These are phyloP conservation scores for Chydorus sphaericus DNA, from an alignment of 2,888 invertebrate species.

Conservation along the genomic window DNA sequence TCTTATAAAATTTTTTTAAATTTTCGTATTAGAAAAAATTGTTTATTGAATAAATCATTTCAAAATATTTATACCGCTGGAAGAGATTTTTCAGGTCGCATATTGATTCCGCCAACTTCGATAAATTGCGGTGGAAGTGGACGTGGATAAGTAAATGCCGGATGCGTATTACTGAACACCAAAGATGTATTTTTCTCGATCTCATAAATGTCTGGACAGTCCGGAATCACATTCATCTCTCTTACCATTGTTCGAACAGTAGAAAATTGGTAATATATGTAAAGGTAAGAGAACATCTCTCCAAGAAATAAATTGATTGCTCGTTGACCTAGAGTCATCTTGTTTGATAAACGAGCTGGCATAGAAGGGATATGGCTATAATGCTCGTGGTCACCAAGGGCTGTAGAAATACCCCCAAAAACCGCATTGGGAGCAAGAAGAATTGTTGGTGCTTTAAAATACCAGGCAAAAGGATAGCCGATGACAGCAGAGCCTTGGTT, in stretches of 20 bases:
- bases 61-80: too few relatives aligned
- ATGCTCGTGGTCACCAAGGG: slow-evolving; percentile 2
- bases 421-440: not conserved
- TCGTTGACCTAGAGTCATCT: slow-evolving; percentile 24
- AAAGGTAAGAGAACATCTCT: slow-evolving; percentile 22
- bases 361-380: slow-evolving; percentile 9
- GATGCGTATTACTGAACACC: slow-evolving; percentile 18
- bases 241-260: not conserved
- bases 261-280: not conserved
- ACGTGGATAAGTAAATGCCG: slow-evolving; percentile 13
- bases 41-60: too few relatives aligned
- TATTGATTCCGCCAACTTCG: slow-evolving; percentile 20
- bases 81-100: slow-evolving; percentile 25
- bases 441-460: slow-evolving; percentile 1
- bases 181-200: slow-evolving; percentile 33
- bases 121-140: slow-evolving; percentile 18
- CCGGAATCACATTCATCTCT: not conserved
- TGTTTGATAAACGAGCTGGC: slow-evolving; percentile 20
- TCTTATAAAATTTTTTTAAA: slow-evolving; percentile 13
- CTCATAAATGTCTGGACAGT: not conserved
- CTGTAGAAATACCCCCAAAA: not conserved
- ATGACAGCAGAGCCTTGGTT: not conserved
- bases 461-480: not conserved
- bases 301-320: slow-evolving; percentile 23
- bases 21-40: too few relatives aligned